phyloP scores from a whole-genome alignment of 2,113 vertebrate genomes.

The Dolichotis patagonum region DNA sequence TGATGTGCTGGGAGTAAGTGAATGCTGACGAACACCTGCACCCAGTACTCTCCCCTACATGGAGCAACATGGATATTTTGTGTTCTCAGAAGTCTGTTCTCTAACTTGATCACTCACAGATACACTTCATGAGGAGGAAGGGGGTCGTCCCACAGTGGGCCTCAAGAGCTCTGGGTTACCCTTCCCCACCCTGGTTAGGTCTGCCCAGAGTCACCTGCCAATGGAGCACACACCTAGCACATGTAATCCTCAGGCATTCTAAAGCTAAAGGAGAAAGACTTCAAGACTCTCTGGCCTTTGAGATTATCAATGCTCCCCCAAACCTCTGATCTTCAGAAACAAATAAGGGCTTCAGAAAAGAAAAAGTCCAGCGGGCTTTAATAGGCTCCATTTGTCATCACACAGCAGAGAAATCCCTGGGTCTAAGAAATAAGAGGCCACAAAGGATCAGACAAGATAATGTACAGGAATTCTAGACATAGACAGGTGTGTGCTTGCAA shows the following conservation, averaged over 20 bases:
- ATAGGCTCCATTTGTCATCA: neutral
- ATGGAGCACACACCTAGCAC: neutral
- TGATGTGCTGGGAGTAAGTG: neutral
- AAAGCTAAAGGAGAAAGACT: neutral
- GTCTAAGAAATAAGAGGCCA: neutral
- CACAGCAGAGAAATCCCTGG: neutral
- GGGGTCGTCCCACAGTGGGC: neutral
- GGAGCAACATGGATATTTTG: neutral
- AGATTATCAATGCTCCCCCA: neutral
- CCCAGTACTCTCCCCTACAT: neutral
- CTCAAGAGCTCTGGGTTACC: neutral
- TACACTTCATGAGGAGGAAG: neutral
- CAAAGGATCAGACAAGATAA: neutral
- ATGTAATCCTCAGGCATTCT: neutral
- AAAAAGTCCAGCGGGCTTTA: neutral
- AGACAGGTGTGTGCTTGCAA: neutral
- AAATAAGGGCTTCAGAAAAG: neutral
- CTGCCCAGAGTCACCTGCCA: neutral
- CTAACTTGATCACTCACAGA: neutral
- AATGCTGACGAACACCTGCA: neutral
- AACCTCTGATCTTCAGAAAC: neutral
- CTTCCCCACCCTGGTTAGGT: neutral
- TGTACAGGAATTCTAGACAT: conserved; percentile 41
- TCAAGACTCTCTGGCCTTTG: neutral
- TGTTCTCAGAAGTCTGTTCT: too few relatives aligned